Conservation (phyloP, 2,888 invertebrate genomes). For the Sarcophaga variegata region DNA sequence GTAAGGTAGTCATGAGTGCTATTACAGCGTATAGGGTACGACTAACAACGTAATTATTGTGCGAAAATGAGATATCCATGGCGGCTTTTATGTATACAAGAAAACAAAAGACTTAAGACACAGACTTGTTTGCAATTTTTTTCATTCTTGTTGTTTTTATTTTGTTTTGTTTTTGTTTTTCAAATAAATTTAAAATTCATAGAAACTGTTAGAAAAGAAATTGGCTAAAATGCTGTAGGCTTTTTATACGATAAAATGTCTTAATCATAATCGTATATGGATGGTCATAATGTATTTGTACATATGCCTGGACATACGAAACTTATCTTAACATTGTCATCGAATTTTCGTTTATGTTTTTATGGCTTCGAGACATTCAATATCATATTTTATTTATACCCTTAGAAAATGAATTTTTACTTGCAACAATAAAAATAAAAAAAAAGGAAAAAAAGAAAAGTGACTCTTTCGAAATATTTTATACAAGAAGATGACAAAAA, state of each 20-base stretch:
- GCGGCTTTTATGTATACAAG: not conserved
- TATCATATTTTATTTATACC: conserved; percentile 33
- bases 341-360: conserved; percentile 15
- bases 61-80: no score
- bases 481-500: conserved; percentile 61
- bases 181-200: conserved; percentile 32
- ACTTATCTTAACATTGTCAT: conserved; percentile 52
- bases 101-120: conserved; percentile 65
- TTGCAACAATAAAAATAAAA: conserved; percentile 7
- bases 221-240: conserved; percentile 21
- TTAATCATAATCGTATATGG: conserved; percentile 46
- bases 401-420: not conserved
- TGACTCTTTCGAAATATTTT: conserved; percentile 12
- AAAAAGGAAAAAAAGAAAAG: conserved; percentile 10
- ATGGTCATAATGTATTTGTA: not conserved
- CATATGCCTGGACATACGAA: not conserved
- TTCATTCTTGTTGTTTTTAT: not conserved
- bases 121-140: conserved; percentile 5
- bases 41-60: no score
- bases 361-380: conserved; percentile 46
- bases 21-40: no score
- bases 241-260: conserved; percentile 53
- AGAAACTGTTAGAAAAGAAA: conserved; percentile 51
- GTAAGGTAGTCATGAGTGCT: no score
- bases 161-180: conserved; percentile 21